These are phyloP conservation scores for Poecilus cupreus DNA, from an alignment of 2,888 invertebrate species.

Conservation along the genomic window DNA sequence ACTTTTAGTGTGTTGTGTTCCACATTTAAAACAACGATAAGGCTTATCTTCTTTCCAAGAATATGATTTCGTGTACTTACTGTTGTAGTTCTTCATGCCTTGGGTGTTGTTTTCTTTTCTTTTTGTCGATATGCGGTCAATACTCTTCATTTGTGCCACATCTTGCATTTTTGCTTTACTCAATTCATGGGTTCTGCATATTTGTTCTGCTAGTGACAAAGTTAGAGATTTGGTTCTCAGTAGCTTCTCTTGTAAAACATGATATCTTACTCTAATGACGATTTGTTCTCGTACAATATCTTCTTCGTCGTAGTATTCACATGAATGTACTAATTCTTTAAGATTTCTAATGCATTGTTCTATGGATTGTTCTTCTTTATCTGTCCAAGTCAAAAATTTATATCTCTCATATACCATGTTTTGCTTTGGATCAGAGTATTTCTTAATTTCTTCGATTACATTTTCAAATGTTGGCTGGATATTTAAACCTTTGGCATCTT, in stretches of 20 bases:
- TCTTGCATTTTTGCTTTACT: neutral
- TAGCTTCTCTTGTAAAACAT: neutral
- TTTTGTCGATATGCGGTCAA: neutral
- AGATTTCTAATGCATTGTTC: too few species aligned
- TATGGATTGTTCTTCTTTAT: slow-evolving; percentile 56
- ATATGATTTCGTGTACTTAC: too few species aligned
- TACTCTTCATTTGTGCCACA: neutral
- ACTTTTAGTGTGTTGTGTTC: neutral
- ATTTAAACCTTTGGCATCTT: neutral
- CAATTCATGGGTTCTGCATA: neutral
- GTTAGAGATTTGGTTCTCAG: neutral
- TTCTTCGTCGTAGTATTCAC: neutral
- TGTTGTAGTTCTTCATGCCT: too few species aligned
- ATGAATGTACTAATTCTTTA: neutral
- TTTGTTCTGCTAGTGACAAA: neutral
- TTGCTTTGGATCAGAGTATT: slow-evolving; percentile 51
- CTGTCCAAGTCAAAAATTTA: slow-evolving; percentile 59
- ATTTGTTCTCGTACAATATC: neutral
- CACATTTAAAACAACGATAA: neutral
- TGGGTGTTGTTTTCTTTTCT: too few species aligned
- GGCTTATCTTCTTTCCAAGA: neutral
- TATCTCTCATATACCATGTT: slow-evolving; percentile 60
- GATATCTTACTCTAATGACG: neutral
- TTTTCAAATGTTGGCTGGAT: slow-evolving; percentile 5
- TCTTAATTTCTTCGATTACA: neutral